phyloP scores from a whole-genome alignment of 2,888 invertebrate species.

The Ormyrus thymus region DNA sequence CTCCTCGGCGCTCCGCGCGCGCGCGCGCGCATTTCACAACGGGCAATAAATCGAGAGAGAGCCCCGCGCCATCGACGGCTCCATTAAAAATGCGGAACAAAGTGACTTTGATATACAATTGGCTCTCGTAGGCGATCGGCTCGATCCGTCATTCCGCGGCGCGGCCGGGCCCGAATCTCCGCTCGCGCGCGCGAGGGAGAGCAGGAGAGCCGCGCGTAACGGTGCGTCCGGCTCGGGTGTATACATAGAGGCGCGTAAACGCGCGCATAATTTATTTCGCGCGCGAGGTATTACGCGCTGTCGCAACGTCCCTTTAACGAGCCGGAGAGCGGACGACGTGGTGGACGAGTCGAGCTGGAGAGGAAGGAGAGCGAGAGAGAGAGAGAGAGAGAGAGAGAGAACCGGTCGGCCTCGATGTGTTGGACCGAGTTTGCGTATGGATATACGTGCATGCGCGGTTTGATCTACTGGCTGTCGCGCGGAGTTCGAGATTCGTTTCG shows the following conservation, averaged over 20 bases:
- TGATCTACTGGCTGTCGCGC: not conserved
- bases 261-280: conserved; percentile 32
- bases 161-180: no score
- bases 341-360: not conserved
- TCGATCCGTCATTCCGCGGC: no score
- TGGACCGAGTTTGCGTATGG: not conserved
- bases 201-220: not conserved
- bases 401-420: conserved; percentile 45
- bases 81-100: no score
- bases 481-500: no score
- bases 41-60: no score
- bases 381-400: conserved; percentile 48
- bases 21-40: no score
- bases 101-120: no score
- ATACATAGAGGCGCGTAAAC: not conserved
- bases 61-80: no score
- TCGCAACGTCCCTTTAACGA: conserved; percentile 1
- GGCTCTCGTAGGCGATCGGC: no score
- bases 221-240: not conserved
- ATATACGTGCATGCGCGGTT: not conserved
- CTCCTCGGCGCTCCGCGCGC: no score
- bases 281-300: not conserved
- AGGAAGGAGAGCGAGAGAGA: not conserved
- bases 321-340: not conserved
- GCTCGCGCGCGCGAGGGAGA: not conserved